Evolutionary conservation across 2,797 vertebrate genomes (phyloP).

Genomic region (Crenichthys baileyi): DNA sequence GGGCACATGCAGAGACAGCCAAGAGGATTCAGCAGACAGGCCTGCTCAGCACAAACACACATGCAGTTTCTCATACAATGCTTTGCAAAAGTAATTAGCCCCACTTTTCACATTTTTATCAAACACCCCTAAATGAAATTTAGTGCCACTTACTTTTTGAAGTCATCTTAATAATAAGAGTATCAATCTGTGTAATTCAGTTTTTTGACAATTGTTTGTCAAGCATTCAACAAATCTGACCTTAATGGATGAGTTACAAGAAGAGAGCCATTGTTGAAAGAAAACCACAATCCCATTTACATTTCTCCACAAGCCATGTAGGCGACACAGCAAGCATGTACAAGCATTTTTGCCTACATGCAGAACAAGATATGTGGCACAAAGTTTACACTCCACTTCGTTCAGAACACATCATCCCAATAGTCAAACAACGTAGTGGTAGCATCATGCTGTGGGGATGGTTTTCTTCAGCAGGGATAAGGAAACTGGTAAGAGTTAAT

Average conservation of each 20-base stretch:
- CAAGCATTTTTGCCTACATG: too few species aligned
- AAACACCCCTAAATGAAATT: not conserved
- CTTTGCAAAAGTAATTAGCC: not conserved
- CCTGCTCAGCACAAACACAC: constrained; percentile 73
- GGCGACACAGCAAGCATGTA: too few species aligned
- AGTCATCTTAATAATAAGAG: not conserved
- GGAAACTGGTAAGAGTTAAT: not conserved
- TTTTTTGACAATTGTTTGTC: not conserved
- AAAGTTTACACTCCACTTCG: too few species aligned
- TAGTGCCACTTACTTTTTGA: not conserved
- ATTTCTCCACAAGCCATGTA: not conserved
- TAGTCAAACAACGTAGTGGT: not conserved
- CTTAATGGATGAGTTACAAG: not conserved
- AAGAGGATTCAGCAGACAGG: constrained; percentile 79
- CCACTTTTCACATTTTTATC: not conserved
- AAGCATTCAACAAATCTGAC: not conserved
- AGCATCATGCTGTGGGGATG: not conserved
- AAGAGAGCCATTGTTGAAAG: too few species aligned
- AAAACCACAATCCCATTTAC: too few species aligned
- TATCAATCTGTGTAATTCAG: not conserved
- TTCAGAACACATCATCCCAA: too few species aligned
- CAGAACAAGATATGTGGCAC: too few species aligned
- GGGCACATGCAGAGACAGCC: constrained; percentile 69
- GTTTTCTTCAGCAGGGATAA: not conserved
- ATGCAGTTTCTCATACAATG: not conserved